Percentiles rank a stretch among this genome's conserved stretches.
phyloP scores from a whole-genome alignment of 2,888 invertebrate species.

The Xanthostigma xanthostigma region DNA sequence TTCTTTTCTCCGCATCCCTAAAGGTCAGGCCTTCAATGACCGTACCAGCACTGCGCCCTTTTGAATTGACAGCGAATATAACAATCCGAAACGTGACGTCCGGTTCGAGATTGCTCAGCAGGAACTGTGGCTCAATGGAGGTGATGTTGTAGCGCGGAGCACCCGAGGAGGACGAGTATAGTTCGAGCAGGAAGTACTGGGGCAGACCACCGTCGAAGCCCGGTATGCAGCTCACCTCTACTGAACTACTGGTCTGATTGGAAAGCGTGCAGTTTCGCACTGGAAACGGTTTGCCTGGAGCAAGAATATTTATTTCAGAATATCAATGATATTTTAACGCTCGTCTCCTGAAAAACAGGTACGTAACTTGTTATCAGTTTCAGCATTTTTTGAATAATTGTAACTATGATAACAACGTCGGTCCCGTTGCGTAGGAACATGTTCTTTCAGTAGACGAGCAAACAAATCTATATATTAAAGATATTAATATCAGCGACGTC shows the following conservation, averaged over 20 bases:
- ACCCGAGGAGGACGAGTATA: slow-evolving; percentile 37
- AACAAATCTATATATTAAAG: too few relatives aligned
- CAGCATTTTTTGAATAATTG: too few relatives aligned
- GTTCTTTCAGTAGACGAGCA: too few relatives aligned
- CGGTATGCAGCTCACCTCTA: slow-evolving; percentile 60
- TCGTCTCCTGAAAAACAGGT: too few relatives aligned
- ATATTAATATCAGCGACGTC: too few relatives aligned
- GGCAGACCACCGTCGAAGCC: slow-evolving; percentile 84
- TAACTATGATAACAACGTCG: too few relatives aligned
- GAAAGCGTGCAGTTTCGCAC: slow-evolving; percentile 73
- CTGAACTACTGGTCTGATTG: slow-evolving; percentile 72
- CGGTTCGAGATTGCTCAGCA: slow-evolving; percentile 61
- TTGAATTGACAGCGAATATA: slow-evolving; percentile 66
- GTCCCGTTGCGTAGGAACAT: too few relatives aligned
- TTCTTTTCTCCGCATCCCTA: slow-evolving; percentile 63
- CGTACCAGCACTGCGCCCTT: slow-evolving; percentile 61
- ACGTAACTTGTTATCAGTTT: too few relatives aligned
- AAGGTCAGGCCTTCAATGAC: slow-evolving; percentile 63
- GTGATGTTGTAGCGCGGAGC: slow-evolving; percentile 43
- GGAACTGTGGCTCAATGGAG: slow-evolving; percentile 51
- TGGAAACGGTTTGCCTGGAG: slow-evolving; percentile 65
- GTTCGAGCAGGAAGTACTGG: slow-evolving; percentile 70
- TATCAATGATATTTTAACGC: too few relatives aligned
- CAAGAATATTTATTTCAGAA: not conserved
- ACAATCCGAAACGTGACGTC: slow-evolving; percentile 65